Conservation (phyloP, 2,113 vertebrate genomes). For the Dromiciops gliroides region DNA sequence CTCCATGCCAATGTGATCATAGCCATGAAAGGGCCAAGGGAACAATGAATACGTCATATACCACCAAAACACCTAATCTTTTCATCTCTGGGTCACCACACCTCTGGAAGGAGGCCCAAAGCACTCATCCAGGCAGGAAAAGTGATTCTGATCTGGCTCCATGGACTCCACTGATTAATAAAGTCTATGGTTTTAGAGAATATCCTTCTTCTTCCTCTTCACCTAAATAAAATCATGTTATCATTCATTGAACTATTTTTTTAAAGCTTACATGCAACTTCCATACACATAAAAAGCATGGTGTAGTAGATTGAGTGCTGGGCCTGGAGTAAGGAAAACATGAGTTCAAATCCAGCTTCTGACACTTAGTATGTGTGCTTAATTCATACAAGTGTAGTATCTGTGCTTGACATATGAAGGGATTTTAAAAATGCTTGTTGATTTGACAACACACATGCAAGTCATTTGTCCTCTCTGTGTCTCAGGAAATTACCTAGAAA, state of each 20-base stretch:
- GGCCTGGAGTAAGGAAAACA: not conserved
- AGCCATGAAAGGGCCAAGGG: not conserved
- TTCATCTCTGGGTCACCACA: not conserved
- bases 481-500: not conserved
- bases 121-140: not conserved
- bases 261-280: not conserved
- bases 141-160: not conserved
- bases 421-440: not conserved
- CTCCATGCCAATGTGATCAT: not conserved
- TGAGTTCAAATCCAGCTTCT: not conserved
- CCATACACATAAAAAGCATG: not conserved
- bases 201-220: too few relatives aligned
- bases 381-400: not conserved
- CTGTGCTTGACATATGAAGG: not conserved
- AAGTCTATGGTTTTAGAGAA: not conserved
- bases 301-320: too few relatives aligned
- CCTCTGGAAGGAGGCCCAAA: not conserved
- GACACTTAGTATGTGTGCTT: not conserved
- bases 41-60: not conserved
- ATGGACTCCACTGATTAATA: not conserved
- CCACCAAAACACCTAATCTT: not conserved
- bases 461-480: not conserved
- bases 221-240: not conserved
- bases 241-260: not conserved
- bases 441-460: not conserved